phyloP scores from a whole-genome alignment of 1,140 invertebrate genomes.

The Drosophila sucinea region DNA sequence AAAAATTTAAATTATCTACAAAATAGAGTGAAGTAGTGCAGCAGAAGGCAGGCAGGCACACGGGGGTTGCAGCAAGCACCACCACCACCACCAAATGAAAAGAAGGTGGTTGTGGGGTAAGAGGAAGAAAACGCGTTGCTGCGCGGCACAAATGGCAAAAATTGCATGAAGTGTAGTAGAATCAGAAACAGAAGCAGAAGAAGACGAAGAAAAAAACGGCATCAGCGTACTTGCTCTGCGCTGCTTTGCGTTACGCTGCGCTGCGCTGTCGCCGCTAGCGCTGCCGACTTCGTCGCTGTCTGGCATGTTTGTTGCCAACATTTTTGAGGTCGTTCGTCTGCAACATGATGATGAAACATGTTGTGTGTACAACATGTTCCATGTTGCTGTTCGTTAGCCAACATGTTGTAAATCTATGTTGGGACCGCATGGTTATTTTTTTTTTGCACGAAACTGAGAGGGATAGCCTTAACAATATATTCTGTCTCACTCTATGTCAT shows the following conservation, averaged over 20 bases:
- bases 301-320: slow-evolving; percentile 3
- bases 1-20: not conserved
- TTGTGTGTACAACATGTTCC: slow-evolving; percentile 11
- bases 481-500: not conserved
- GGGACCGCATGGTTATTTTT: slow-evolving; percentile 11
- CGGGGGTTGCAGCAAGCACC: too few relatives aligned
- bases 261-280: not conserved
- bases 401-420: slow-evolving; percentile 25
- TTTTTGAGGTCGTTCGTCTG: not conserved
- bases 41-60: not conserved
- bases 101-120: too few relatives aligned
- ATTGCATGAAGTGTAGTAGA: not conserved
- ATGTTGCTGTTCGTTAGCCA: slow-evolving; percentile 39
- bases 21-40: not conserved
- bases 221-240: too few relatives aligned
- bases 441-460: slow-evolving; percentile 55
- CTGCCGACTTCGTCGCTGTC: not conserved
- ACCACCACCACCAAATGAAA: too few relatives aligned
- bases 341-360: slow-evolving; percentile 28
- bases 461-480: slow-evolving; percentile 21
- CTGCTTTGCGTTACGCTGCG: too few relatives aligned
- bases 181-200: too few relatives aligned
- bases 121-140: not conserved
- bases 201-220: too few relatives aligned
- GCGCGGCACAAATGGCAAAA: not conserved